These are phyloP conservation scores for Macroglossus sobrinus DNA, from an alignment of 2,113 vertebrate genomes.

Conservation along the genomic window DNA sequence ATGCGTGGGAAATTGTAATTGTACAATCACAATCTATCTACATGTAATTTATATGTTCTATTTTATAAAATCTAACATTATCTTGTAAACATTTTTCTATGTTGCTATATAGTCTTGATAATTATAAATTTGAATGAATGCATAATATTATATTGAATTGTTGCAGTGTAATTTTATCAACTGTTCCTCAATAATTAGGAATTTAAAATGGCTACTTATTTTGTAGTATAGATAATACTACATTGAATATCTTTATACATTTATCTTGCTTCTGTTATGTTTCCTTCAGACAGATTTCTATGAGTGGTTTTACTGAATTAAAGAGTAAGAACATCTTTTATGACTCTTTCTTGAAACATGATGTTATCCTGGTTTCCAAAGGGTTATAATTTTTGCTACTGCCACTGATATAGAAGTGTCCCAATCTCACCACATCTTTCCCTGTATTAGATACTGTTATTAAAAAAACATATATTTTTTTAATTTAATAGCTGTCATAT, in stretches of 20 bases:
- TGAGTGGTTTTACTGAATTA: conserved; percentile 11
- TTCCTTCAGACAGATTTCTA: conserved; percentile 25
- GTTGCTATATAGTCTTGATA: conserved; percentile 50
- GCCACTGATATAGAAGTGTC: not conserved
- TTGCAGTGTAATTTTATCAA: conserved; percentile 54
- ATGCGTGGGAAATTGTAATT: conserved; percentile 29
- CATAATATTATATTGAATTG: conserved; percentile 63
- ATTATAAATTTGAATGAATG: conserved; percentile 64
- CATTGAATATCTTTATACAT: conserved; percentile 28
- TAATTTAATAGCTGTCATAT: not conserved
- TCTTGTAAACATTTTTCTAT: conserved; percentile 57
- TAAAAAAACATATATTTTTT: not conserved
- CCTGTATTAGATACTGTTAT: not conserved
- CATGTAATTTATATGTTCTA: conserved; percentile 53
- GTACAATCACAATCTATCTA: conserved; percentile 58
- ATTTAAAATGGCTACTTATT: conserved; percentile 66
- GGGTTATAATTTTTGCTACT: not conserved
- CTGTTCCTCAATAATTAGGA: conserved; percentile 52
- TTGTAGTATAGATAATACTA: conserved; percentile 31
- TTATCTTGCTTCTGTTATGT: conserved; percentile 21
- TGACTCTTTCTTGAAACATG: conserved; percentile 20
- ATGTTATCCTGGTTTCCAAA: not conserved
- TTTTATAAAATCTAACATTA: conserved; percentile 66
- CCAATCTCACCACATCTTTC: not conserved
- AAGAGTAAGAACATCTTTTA: not conserved